Conservation (phyloP, 2,113 vertebrate genomes). For the Climacteris rufus region DNA sequence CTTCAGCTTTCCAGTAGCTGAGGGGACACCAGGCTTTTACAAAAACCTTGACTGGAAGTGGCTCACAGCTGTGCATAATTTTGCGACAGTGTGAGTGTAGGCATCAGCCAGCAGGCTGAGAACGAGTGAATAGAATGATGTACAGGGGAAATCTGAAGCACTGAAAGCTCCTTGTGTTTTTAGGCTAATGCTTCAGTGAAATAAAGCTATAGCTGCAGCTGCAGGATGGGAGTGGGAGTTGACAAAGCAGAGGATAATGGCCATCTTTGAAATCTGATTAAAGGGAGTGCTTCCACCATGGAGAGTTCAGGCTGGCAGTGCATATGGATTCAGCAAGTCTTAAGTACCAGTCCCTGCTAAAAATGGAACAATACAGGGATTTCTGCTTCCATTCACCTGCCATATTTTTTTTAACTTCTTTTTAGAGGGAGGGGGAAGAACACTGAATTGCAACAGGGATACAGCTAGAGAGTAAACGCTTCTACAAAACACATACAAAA, state of each 20-base stretch:
- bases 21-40: neutral
- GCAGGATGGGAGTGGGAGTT: neutral
- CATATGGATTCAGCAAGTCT: neutral
- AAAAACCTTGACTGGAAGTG: neutral
- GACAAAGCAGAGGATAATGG: neutral
- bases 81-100: fast-evolving
- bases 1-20: neutral
- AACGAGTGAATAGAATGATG: neutral
- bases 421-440: neutral
- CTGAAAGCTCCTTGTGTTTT: neutral
- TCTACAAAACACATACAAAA: neutral
- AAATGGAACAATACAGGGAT: neutral
- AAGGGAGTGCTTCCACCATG: neutral
- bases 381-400: neutral
- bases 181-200: neutral
- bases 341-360: neutral
- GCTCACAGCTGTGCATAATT: neutral
- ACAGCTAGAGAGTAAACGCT: neutral
- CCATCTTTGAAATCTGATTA: neutral
- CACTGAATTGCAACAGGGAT: neutral
- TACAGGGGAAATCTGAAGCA: neutral
- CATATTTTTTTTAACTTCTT: neutral
- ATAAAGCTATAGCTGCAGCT: neutral
- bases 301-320: neutral
- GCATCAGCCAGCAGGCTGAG: neutral